Evolutionary conservation across 2,797 vertebrate species (phyloP), one percentile per base, ranked within the genome.

Genomic region (Lepidocolaptes lacrymiger): DNA sequence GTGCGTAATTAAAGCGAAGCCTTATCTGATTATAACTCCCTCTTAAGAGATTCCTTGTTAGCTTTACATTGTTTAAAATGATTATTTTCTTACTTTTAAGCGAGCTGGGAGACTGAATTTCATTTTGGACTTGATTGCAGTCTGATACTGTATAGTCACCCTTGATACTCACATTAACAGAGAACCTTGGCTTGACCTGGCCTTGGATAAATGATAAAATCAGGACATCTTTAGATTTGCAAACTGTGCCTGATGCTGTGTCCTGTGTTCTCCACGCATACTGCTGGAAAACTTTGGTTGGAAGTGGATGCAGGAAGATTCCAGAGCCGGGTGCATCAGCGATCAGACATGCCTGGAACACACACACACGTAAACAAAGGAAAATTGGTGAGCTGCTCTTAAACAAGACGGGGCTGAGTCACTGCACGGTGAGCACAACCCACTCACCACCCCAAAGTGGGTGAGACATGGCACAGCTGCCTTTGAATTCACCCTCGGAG

Each of bases 361-460:
- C 81, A 88, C 49, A 49, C 24, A 28, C 77, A 72, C 28, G 27
- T 46, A 93, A 96, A 95, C 93, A 87, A 64, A 92, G 0, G 15
- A 32, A 85, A 92, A 75, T 10, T 37, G 76, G 81, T 89, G 84
- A 89, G 87, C 84, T 95, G 93, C 95, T 85, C 83, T 87, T 51
- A 49, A 95, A 89, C 61, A 27, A 52, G 72, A 55, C 30, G 58
- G 21, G 46, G 85, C 92, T 95, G 95, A 96, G 21, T 97, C 95
- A 94, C 34, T 74, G 73, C 46, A 6, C 46, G 85, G 73, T 2
- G 27, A 75, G 58, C 24, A 46, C 94, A 94, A 26, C 88, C 89
- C 93, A 87, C 95, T 88, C 96, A 92, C 80, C 89, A 93, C 89
- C 91, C 85, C 72, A 90, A 58, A 69, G 67, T 67, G 48, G 16